Evolutionary conservation across 2,888 invertebrate species (phyloP), one percentile per base, ranked within the genome.

Genomic region (Nephrotoma appendiculata): DNA sequence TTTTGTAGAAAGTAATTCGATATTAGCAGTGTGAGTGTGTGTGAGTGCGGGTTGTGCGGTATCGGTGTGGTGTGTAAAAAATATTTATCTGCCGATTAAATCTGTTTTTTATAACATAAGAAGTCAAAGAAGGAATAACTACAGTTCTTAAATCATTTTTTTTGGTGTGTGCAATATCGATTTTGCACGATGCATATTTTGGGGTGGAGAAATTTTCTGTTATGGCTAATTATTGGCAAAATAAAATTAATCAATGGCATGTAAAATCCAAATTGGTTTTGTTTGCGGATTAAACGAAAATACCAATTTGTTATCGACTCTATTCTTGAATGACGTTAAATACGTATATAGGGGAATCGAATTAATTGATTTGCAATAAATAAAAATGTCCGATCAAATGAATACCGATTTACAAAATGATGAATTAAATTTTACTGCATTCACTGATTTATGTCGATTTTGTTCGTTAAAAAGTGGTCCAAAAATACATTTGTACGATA

Each of bases 401-500:
- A 89, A 91, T 88, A 88, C 87, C 83, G 89, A 89, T 88, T 89
- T 88, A 86, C 88, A 88, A 45, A 85, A 85, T 85, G 92, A 92
- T 87, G 94, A 94, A 91, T 94, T 95, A 89, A 95, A 94, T 92
- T 94, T 94, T 91, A 93, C 93, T 89, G 93, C 93, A 90, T 95
- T 95, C 91, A 93, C 94, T 88, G 95, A 95, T 92, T 93, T 95
- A 89, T 95, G 95, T 91, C 93, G 95, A 90, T 92, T 95, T 88
- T 95, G 95, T 91, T 94, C 95, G 89, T 92, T 95, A 89, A 95
- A 94, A 91, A 94, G 94, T 90, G 95, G 94, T 88, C 94, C 94
- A 89, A 93, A 95, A 90, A 93, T 95, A 89, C 94, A 95, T 90
- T 94, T 95, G 90, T 95, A 95, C 90, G 95, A 95, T 90, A 94